Evolutionary conservation across 2,888 invertebrate species (phyloP), one percentile per base, ranked within the genome.

Genomic region (Drosophila silvestris): DNA sequence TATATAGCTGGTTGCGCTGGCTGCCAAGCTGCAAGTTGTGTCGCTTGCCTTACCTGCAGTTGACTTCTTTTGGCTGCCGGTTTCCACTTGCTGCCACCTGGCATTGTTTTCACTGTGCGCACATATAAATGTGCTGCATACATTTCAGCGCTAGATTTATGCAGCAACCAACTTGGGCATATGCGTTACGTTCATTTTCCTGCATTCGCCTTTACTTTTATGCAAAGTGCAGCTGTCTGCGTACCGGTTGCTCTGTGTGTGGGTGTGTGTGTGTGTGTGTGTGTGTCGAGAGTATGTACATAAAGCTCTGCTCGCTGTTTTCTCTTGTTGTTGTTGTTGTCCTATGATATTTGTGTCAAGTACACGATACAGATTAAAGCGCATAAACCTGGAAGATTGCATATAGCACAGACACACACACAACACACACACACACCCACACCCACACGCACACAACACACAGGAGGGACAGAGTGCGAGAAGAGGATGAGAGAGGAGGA

Each of bases 301-400:
- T 74, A 83, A 82, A 70, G 72, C 77, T 89, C 70, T 37, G 53
- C 28, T 68, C 19, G 68, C 51, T 44, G 9, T 14, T 62, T 77
- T 65, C 68, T 67, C 66, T 26, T 52, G 28, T 58, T 82, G 54
- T 77, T 57, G 51, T 52, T 85, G 62, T 79, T 85, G 66, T 76
- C 74, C 74, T 81, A 77, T 74, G 74, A 81, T 84, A 86, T 89
- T 86, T 86, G 83, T 87, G 87, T 86, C 86, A 86, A 86, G 86
- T 86, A 89, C 86, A 89, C 79, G 88, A 79, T 72, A 79, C 81
- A 89, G 89, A 86, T 86, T 86, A 86, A 86, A 87, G 89, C 81
- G 83, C 79, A 83, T 82, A 87, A 74, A 75, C 62, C 87, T 85
- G 74, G 73, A 87, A 89, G 82, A 89, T 85, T 83, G 88, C 82